Base-by-base conservation (phyloP, 2,113 vertebrate species). In the Psettodes erumei region DNA sequence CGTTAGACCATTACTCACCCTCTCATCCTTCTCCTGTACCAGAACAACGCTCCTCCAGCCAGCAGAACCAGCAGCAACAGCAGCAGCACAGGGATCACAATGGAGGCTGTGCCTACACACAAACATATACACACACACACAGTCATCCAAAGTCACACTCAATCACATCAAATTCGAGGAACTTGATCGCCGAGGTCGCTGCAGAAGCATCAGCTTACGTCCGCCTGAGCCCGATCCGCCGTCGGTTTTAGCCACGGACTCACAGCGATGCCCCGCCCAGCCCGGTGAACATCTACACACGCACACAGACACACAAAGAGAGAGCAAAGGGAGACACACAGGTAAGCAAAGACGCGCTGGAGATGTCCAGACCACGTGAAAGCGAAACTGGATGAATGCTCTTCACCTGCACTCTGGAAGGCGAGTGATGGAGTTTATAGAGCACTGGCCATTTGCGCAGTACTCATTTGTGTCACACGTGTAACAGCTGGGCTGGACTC, bases 21-120 rank as follows among this genome's bases (percentile, higher is more conserved):
- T 89, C 95, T 95, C 90, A 97, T 96, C 56, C 96, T 91, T 67
- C 89, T 95, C 64, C 95, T 95, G 86, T 98, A 99, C 96, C 97
- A 99, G 78, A 96, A 84, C n/a, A 96, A 88, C 0, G 86, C 93
- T 75, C 95, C 96, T 0, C 81, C 94, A 1, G 91, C 85, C 80
- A 96, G 85, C 1, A 98, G 90, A 50, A 96, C 30, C 84, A 95
- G 78, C 63, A 98, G 86, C 48, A 98, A 64, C 58, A 97, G 82
- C 55, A 98, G 62, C 56, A 98, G 84, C 61, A 98, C 89, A 4
- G 96, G 94, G 69, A 96, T 93, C 33, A 97, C 90, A 9, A 99
- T 96, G 56, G 97, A 96, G 5, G 95, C 94, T 0, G 96, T 95
- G 74, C 94, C 96, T 98, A 71, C 0, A 23, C 28, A 54, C 7